These are phyloP conservation scores for Pollenia griseotomentosa DNA, from an alignment of 2,888 invertebrate species.

Conservation along the genomic window DNA sequence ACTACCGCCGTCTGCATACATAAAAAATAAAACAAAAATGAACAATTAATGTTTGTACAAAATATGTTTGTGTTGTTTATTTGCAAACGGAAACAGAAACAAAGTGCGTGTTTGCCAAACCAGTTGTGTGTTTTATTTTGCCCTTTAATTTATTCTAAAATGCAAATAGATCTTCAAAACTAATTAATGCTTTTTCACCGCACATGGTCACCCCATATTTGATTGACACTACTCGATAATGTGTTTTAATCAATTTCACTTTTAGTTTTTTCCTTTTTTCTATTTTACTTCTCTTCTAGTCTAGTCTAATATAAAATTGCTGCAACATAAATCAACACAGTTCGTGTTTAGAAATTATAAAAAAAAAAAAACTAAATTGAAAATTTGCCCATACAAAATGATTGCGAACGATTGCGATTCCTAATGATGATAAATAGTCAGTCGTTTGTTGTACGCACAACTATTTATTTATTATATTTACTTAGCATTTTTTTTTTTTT, in stretches of 20 bases:
- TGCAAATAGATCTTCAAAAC: not conserved
- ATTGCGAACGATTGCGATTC: slow-evolving; percentile 36
- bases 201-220: slow-evolving; percentile 44
- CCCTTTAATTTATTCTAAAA: not conserved
- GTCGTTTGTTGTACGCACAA: slow-evolving; percentile 45
- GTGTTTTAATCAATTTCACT: slow-evolving; percentile 59
- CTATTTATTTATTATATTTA: slow-evolving; percentile 52
- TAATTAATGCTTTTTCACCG: not conserved
- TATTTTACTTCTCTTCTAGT: slow-evolving; percentile 9
- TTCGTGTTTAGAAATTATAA: slow-evolving; percentile 51
- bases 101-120: too few species aligned
- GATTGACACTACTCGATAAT: slow-evolving; percentile 45
- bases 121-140: not conserved
- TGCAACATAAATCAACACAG: slow-evolving; percentile 39
- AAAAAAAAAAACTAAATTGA: slow-evolving; percentile 44
- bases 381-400: slow-evolving; percentile 42
- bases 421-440: slow-evolving; percentile 49
- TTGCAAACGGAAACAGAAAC: too few species aligned
- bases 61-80: too few species aligned
- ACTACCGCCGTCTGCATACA: too few species aligned
- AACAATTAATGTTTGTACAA: too few species aligned
- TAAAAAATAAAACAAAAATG: too few species aligned
- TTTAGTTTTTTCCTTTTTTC: slow-evolving; percentile 15
- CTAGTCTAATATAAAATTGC: slow-evolving; percentile 36
- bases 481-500: slow-evolving; percentile 31